phyloP scores from a whole-genome alignment of 30 jellyfish, hydroid and myxozoan species.

The Nemopilema nomurai region DNA sequence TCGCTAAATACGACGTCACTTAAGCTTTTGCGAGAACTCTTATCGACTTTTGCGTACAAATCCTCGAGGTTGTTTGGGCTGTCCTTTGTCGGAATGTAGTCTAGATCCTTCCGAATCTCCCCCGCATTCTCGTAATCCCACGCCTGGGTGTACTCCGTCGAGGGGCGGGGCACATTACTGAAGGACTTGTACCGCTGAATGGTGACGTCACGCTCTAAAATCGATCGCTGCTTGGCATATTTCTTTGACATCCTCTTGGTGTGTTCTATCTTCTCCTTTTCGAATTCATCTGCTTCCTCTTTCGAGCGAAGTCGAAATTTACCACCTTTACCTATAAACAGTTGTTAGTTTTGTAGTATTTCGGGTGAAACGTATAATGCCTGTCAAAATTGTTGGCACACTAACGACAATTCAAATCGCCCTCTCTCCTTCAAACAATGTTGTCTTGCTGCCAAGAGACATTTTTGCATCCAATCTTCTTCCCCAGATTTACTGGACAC shows the following conservation, averaged over 20 bases:
- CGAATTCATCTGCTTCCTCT: constrained; percentile 63
- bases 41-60: constrained; percentile 60
- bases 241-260: constrained; percentile 38
- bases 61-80: constrained; percentile 31
- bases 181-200: constrained; percentile 64
- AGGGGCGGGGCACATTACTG: constrained; percentile 75
- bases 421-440: too few species aligned
- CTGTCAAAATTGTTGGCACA: too few species aligned
- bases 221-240: constrained; percentile 67
- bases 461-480: too few species aligned
- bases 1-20: constrained; percentile 7
- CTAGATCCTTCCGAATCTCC: constrained; percentile 11
- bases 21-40: constrained; percentile 23
- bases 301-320: constrained; percentile 59
- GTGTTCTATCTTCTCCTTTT: constrained; percentile 45
- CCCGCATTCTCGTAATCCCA: constrained; percentile 44
- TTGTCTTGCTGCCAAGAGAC: too few species aligned
- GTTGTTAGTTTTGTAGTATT: not conserved
- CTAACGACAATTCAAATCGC: too few species aligned
- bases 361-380: too few species aligned
- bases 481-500: too few species aligned
- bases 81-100: constrained; percentile 54
- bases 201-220: constrained; percentile 64
- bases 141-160: constrained; percentile 55
- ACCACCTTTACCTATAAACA: constrained; percentile 60